phyloP scores from a whole-genome alignment of 2,888 invertebrate species.

The Sesamia inferens region DNA sequence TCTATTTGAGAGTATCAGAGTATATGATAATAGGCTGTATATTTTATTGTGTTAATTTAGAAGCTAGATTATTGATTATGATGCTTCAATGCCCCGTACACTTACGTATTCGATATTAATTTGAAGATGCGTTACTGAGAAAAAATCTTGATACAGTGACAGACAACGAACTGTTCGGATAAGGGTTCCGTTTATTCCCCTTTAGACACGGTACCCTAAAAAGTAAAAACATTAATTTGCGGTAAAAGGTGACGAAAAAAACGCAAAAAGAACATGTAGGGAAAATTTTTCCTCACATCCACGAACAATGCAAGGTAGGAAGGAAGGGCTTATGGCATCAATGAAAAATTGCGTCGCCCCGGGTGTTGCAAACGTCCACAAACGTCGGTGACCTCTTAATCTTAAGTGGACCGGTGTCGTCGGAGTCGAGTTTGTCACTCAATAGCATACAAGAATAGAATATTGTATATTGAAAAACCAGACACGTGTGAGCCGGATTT shows the following conservation, averaged over 20 bases:
- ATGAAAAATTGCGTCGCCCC: neutral
- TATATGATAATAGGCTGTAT: neutral
- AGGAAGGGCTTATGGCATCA: neutral
- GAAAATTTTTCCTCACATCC: neutral
- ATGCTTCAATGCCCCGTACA: no score
- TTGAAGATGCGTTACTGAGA: no score
- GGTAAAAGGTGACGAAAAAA: neutral
- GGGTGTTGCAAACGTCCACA: neutral
- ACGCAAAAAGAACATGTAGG: neutral
- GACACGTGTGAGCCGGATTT: no score
- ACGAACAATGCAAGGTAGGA: neutral
- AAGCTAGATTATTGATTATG: neutral
- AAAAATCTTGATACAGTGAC: neutral
- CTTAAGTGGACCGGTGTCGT: neutral
- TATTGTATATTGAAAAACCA: conserved; percentile 2
- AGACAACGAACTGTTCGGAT: neutral
- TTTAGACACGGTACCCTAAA: neutral
- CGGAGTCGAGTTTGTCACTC: no score
- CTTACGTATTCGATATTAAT: no score
- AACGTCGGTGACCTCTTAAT: neutral
- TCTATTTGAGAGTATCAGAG: neutral
- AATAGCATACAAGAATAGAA: neutral
- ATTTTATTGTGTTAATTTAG: neutral
- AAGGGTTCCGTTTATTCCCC: no score
- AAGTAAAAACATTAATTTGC: neutral